Conservation (phyloP, 2,113 vertebrate genomes). For the Microcebus tavaratra region DNA sequence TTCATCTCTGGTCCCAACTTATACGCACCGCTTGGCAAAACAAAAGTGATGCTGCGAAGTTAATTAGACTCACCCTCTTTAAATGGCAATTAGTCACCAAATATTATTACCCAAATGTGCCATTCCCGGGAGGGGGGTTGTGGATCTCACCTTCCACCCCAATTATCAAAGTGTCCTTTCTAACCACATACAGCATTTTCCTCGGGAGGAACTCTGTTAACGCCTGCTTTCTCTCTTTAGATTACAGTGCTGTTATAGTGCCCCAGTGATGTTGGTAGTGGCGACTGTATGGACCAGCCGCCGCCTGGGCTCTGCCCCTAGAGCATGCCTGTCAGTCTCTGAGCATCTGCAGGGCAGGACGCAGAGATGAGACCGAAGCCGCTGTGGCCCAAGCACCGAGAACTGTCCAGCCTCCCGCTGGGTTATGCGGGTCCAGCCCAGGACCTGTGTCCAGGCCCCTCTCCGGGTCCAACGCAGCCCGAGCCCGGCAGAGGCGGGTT, state of each 20-base stretch:
- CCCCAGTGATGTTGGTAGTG: neutral
- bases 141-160: neutral
- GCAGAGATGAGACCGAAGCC: neutral
- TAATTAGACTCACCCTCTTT: neutral
- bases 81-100: neutral
- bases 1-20: neutral
- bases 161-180: neutral
- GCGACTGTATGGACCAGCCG: neutral
- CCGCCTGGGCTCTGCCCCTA: neutral
- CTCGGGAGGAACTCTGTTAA: neutral
- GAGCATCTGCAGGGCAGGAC: too few species aligned
- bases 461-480: neutral
- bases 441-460: neutral
- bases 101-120: neutral
- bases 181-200: neutral
- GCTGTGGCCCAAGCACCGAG: neutral
- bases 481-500: neutral
- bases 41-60: neutral
- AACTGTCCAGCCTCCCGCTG: neutral
- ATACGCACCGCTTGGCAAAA: neutral
- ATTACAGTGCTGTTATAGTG: neutral
- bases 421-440: rapidly evolving
- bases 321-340: neutral
- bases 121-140: neutral
- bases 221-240: neutral